A percentile compares a stretch with the other conserved stretches of the same genome.
These are phyloP conservation scores for Drosophila tani DNA, from an alignment of 1,140 invertebrate genomes.

Conservation along the genomic window DNA sequence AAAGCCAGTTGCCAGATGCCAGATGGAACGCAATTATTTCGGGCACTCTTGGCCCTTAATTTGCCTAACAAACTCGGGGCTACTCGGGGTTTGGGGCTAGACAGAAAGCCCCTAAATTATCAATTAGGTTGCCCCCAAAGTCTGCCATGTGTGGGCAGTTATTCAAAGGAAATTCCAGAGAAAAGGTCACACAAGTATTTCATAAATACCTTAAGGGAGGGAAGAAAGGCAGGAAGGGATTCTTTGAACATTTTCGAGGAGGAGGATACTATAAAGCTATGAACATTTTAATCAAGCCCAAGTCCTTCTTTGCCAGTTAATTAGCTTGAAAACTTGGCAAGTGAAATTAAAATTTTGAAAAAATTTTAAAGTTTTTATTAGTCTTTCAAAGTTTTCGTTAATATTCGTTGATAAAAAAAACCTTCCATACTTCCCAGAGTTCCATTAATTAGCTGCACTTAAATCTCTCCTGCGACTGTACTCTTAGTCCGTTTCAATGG, in stretches of 20 bases:
- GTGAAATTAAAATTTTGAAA: not conserved
- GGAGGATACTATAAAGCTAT: constrained; percentile 12
- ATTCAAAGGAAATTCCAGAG: constrained; percentile 40
- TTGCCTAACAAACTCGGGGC: constrained; percentile 33
- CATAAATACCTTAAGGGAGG: constrained; percentile 22
- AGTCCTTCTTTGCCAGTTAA: constrained; percentile 8
- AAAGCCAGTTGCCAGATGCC: constrained; percentile 7
- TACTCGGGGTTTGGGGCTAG: constrained; percentile 13
- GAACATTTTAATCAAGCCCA: constrained; percentile 12
- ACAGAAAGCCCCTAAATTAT: constrained; percentile 58
- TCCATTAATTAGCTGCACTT: not conserved
- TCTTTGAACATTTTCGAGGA: constrained; percentile 2
- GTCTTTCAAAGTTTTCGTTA: no score
- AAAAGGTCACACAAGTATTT: constrained; percentile 39
- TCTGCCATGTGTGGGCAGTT: constrained; percentile 46
- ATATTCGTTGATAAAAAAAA: not conserved
- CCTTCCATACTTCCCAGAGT: not conserved
- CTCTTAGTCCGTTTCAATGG: not conserved
- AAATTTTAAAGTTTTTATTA: not conserved
- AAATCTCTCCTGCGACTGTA: not conserved
- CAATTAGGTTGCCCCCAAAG: constrained; percentile 48
- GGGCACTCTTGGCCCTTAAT: constrained; percentile 19
- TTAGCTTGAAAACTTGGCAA: constrained; percentile 9
- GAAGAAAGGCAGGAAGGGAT: not conserved
- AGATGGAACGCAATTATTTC: constrained; percentile 31